Base-by-base conservation (phyloP, 2,113 vertebrate genomes). In the Gambusia affinis region DNA sequence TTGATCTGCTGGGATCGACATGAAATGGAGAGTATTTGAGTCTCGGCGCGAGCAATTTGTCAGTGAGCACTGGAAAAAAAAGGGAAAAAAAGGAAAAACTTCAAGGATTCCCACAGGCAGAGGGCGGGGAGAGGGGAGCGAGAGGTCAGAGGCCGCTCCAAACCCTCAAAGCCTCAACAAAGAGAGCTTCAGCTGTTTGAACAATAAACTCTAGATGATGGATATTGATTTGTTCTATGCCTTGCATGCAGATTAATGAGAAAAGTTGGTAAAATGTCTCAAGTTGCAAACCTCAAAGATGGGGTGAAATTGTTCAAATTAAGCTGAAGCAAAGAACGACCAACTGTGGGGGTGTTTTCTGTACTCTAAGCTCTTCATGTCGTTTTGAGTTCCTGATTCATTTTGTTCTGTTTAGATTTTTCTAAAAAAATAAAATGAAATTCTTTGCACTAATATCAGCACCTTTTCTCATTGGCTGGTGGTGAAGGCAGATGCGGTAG, bases 1-100 rank as follows among this genome's bases (percentile, higher is more conserved):
- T 67, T 51, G 79, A 79, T 80, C 67, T 76, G 72, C 10, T 67
- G 80, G 78, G 57, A 65, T 63, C 54, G 33, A 61, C 42, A 64
- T 57, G 60, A 37, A 54, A 88, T 85, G 69, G 75, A 63, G 64
- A 83, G 61, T 64, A 60, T 44, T 81, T 72, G 24, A 72, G 42
- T 57, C 64, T 15, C 33, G 68, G 67, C 51, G 29, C 37, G 11
- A 30, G 42, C 60, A 44, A 67, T 73, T 65, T 80, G 12, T 31
- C 33, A 62, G 17, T 31, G 11, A 12, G 35, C n/a, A 69, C 5
- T 17, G 57, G 68, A 71, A 72, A 66, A 22, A 37, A 37, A n/a
- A n/a, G n/a, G n/a, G n/a, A n/a, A 37, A 37, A 37, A 37, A 2
- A 37, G 10, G 35, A 37, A 7, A 60, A 84, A 76, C 22, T 62